A percentile compares a stretch with the other conserved stretches of the same genome.
Conservation (phyloP, 2,888 invertebrate genomes). For the Eudemis profundana region DNA sequence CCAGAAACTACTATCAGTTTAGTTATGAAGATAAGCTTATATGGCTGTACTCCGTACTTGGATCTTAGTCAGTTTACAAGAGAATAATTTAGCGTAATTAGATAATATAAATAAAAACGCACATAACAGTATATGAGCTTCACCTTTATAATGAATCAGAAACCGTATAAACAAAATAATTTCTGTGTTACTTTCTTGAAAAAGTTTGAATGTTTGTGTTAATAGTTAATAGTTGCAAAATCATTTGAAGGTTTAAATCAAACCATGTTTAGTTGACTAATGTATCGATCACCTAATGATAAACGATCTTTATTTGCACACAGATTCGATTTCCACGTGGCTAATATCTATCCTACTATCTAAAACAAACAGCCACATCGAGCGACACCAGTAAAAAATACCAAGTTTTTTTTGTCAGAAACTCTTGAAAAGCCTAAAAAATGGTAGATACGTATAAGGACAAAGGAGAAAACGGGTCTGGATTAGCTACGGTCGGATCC, state of each 20-base stretch:
- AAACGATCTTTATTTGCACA: conserved; percentile 12
- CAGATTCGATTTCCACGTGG: conserved; percentile 1
- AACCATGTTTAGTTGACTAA: conserved; percentile 2
- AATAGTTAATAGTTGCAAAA: not conserved
- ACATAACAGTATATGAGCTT: too few relatives aligned
- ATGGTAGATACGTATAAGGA: conserved; percentile 43
- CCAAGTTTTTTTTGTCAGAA: conserved; percentile 18
- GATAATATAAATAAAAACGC: not conserved
- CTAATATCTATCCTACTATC: not conserved
- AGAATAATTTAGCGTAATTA: not conserved
- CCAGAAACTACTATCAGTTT: conserved; percentile 10
- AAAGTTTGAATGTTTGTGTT: not conserved
- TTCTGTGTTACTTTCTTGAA: not conserved
- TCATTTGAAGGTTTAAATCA: not conserved
- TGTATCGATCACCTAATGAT: too few relatives aligned
- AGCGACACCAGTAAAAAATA: conserved; percentile 13
- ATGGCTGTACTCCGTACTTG: not conserved
- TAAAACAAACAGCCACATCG: conserved; percentile 24
- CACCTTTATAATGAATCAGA: too few relatives aligned
- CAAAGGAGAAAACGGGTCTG: conserved; percentile 41
- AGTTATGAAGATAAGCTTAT: conserved; percentile 24
- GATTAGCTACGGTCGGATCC: conserved; percentile 50
- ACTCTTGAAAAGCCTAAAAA: conserved; percentile 47
- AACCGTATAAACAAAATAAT: too few relatives aligned
- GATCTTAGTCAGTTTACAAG: not conserved